Evolutionary conservation across 2,113 vertebrate genomes (phyloP).

Genomic region (Tyrannus savana): DNA sequence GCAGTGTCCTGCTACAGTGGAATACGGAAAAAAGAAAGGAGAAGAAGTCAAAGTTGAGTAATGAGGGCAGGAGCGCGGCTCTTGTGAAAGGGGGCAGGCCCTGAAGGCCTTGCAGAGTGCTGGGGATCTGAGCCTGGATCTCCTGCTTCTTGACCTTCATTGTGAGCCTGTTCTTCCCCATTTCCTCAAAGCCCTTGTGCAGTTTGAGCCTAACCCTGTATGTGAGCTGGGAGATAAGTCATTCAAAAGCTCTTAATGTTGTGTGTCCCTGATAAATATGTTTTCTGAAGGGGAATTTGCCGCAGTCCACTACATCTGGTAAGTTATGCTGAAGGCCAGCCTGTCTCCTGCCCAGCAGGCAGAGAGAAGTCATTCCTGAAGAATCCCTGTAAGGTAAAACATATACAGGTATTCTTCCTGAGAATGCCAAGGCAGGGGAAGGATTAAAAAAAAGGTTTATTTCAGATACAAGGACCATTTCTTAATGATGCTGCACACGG

Average conservation of each 20-base stretch:
- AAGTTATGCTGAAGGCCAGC: background rate
- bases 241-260: background rate
- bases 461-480: no score
- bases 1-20: background rate
- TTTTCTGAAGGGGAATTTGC: background rate
- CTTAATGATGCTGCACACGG: no score
- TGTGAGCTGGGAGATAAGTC: background rate
- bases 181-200: background rate
- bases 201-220: background rate
- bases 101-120: background rate
- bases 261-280: background rate
- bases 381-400: background rate
- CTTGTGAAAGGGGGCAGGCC: background rate
- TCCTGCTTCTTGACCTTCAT: background rate
- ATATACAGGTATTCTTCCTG: no score
- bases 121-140: background rate
- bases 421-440: no score
- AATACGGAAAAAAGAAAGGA: background rate
- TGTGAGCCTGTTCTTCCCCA: background rate
- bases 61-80: background rate
- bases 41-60: background rate
- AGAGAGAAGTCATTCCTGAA: background rate
- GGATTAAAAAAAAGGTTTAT: no score
- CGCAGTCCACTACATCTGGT: background rate
- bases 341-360: rapidly evolving